Conservation (phyloP, 2,888 invertebrate genomes). For the Tipula lateralis region DNA sequence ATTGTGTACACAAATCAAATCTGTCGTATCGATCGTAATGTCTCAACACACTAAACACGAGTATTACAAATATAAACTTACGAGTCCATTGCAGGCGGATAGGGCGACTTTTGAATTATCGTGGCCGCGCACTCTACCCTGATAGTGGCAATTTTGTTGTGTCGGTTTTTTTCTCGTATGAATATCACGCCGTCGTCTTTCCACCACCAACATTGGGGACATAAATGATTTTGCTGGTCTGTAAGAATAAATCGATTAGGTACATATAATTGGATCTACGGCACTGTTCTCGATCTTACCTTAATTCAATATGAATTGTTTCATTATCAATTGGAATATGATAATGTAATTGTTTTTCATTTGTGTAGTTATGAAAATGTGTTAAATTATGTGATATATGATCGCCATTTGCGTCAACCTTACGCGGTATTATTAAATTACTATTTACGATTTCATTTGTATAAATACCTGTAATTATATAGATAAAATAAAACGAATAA, state of each 20-base stretch:
- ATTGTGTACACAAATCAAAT: neutral
- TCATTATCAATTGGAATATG: conserved; percentile 42
- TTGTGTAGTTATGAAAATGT: conserved; percentile 41
- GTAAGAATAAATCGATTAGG: conserved; percentile 36
- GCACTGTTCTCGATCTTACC: conserved; percentile 40
- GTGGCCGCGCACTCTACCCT: conserved; percentile 68
- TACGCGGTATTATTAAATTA: conserved; percentile 44
- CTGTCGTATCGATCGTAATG: neutral
- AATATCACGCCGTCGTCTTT: conserved; percentile 56
- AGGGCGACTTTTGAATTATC: conserved; percentile 67
- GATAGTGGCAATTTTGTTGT: conserved; percentile 67
- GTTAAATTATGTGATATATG: conserved; percentile 44
- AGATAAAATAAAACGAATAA: neutral
- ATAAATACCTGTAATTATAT: conserved; percentile 42
- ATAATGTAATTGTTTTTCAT: conserved; percentile 37
- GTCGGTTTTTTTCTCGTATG: conserved; percentile 54
- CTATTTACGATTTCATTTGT: conserved; percentile 44
- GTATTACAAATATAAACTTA: conserved; percentile 52
- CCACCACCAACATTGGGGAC: conserved; percentile 66
- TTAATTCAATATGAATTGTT: conserved; percentile 47
- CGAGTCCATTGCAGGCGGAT: conserved; percentile 79
- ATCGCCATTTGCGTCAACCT: conserved; percentile 44
- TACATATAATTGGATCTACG: neutral
- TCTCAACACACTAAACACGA: neutral
- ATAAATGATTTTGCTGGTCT: conserved; percentile 65